Base-by-base conservation (phyloP, 2,888 invertebrate species). In the Odontocerum albicorne region DNA sequence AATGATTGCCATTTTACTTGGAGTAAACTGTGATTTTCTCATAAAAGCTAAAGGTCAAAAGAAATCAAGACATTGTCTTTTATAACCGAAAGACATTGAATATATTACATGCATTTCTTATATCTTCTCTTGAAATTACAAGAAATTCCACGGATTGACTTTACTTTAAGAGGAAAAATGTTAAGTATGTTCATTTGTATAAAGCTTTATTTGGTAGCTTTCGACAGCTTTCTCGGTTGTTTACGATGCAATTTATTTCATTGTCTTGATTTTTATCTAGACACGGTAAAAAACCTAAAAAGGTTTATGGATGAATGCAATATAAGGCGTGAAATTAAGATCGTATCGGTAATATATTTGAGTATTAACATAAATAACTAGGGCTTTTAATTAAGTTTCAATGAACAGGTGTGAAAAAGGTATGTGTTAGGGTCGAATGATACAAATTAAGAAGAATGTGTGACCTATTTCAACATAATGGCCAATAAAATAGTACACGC, bases 251-350 rank as follows among this genome's bases (percentile, higher is more conserved):
- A 53, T 53, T 53, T 46, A 46, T 15, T 17, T 33, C 45, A 46
- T 53, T 53, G 53, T 53, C 46, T 22, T 17, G 53, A 53, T 53
- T 27, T 16, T 53, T 46, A 46, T 46, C 32, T 33, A 21, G 39
- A 45, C 44, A 42, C 36, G 38, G 45, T 46, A 46, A 53, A 53
- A 53, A 40, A 46, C 31, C 20, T 21, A 40, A 46, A 53, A 46
- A 46, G 46, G 33, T 20, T 36, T 21, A 40, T 40, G 36, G 4
- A 20, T 33, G 43, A 17, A 46, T 33, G 39, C 45, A 17, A 27
- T 21, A 40, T 44, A 17, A 53, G 53, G 53, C 46, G 53, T 53
- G 53, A 53, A 45, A 52, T 40, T 32, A 53, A 53, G 53, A 46
- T 46, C 21, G 4, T 40, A 53, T 53, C 53, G 17, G 16, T 27